These are phyloP conservation scores for Idaea biselata DNA, from an alignment of 2,888 invertebrate genomes.

Conservation along the genomic window DNA sequence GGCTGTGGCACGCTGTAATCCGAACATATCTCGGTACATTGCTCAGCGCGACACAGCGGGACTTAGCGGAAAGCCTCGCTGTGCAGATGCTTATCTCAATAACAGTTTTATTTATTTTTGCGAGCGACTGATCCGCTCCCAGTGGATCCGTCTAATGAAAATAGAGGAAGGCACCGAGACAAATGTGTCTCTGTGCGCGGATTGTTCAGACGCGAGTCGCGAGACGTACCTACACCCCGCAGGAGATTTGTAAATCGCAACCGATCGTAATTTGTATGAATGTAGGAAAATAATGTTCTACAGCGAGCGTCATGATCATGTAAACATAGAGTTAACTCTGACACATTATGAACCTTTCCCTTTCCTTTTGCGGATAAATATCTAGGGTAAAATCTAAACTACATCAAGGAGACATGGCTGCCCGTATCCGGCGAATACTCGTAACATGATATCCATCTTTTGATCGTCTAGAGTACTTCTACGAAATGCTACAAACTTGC, in stretches of 20 bases:
- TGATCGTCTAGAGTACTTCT: conserved; percentile 12
- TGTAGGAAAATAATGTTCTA: conserved; percentile 2
- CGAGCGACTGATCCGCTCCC: conserved; percentile 73
- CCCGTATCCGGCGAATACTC: conserved; percentile 8
- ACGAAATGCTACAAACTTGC: conserved; percentile 39
- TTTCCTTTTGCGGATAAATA: background rate
- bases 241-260: conserved; percentile 35
- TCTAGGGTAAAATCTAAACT: background rate
- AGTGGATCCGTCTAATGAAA: conserved; percentile 72
- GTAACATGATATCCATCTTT: conserved; percentile 13
- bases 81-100: conserved; percentile 80
- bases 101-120: conserved; percentile 81
- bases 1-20: conserved; percentile 66
- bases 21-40: conserved; percentile 77
- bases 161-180: conserved; percentile 58
- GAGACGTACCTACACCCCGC: conserved; percentile 13
- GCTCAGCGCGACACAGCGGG: conserved; percentile 77
- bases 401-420: background rate
- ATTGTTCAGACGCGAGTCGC: conserved; percentile 14
- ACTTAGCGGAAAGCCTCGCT: conserved; percentile 76
- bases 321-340: background rate
- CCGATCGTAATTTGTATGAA: conserved; percentile 20
- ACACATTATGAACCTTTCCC: background rate
- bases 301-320: background rate
- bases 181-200: conserved; percentile 32